These are phyloP conservation scores for Epirrhoe alternata DNA, from an alignment of 2,888 invertebrate species.

Conservation along the genomic window DNA sequence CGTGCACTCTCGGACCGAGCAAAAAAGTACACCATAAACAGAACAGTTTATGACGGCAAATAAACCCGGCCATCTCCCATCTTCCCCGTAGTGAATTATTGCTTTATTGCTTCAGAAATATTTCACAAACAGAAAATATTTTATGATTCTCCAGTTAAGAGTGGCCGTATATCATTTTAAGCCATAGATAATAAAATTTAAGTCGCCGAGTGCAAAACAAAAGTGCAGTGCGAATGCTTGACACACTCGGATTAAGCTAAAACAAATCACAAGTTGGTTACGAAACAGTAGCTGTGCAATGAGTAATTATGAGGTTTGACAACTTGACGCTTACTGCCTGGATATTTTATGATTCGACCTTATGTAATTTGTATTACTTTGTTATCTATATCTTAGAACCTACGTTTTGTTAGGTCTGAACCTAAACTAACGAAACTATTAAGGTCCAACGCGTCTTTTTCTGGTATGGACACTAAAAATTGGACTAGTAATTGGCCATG, in stretches of 20 bases:
- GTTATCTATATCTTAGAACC: not conserved
- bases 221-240: conserved; percentile 56
- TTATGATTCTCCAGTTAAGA: conserved; percentile 85
- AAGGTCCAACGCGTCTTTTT: too few relatives aligned
- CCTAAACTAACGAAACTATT: too few relatives aligned
- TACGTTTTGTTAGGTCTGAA: not conserved
- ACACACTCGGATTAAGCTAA: conserved; percentile 44
- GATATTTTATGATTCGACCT: conserved; percentile 24
- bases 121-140: conserved; percentile 86
- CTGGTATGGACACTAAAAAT: too few relatives aligned
- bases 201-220: conserved; percentile 79
- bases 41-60: conserved; percentile 83
- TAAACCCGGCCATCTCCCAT: conserved; percentile 82
- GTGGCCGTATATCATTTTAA: conserved; percentile 83
- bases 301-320: conserved; percentile 28
- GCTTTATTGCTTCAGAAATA: conserved; percentile 85
- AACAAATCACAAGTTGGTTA: conserved; percentile 34
- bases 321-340: conserved; percentile 27
- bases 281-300: conserved; percentile 34
- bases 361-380: conserved; percentile 26
- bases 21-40: conserved; percentile 83
- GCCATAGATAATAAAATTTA: conserved; percentile 85
- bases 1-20: conserved; percentile 66
- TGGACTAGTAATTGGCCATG: too few relatives aligned
- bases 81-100: conserved; percentile 85